Evolutionary conservation across 2,797 vertebrate genomes (phyloP).

Genomic region (Etheostoma nigrum): DNA sequence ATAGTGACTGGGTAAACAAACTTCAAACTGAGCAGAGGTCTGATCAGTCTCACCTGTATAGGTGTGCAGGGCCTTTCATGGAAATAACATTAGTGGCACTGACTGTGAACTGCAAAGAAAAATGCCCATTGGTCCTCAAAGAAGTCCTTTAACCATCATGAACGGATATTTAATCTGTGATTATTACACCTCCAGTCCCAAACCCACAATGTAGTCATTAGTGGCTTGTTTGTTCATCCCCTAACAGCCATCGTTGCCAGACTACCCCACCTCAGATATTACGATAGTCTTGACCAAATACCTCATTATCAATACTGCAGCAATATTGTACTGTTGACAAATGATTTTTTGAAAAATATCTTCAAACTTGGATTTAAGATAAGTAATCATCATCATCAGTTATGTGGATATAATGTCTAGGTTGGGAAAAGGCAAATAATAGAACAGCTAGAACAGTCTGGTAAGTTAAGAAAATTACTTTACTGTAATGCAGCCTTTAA

Average conservation of each 20-base stretch:
- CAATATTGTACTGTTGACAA: no score
- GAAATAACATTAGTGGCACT: background rate
- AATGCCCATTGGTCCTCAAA: background rate
- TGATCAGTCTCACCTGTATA: background rate
- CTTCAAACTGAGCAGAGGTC: background rate
- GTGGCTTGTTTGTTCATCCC: slow-evolving; percentile 5
- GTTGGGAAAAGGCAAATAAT: no score
- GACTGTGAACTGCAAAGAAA: background rate
- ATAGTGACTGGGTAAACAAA: background rate
- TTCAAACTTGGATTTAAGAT: no score
- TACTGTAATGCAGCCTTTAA: no score
- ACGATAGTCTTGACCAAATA: no score
- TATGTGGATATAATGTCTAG: no score
- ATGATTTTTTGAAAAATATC: no score
- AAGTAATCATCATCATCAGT: no score
- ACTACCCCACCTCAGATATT: background rate
- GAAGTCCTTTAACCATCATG: background rate
- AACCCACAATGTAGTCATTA: slow-evolving; percentile 9
- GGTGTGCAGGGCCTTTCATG: background rate
- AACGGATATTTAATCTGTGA: background rate
- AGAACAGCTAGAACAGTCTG: no score
- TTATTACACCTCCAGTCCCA: background rate
- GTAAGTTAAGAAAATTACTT: no score
- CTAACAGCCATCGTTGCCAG: slow-evolving; percentile 7
- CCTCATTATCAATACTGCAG: no score